Conservation (phyloP, 37 sponge, comb jelly and placozoan genomes). For the Spongia lamella region DNA sequence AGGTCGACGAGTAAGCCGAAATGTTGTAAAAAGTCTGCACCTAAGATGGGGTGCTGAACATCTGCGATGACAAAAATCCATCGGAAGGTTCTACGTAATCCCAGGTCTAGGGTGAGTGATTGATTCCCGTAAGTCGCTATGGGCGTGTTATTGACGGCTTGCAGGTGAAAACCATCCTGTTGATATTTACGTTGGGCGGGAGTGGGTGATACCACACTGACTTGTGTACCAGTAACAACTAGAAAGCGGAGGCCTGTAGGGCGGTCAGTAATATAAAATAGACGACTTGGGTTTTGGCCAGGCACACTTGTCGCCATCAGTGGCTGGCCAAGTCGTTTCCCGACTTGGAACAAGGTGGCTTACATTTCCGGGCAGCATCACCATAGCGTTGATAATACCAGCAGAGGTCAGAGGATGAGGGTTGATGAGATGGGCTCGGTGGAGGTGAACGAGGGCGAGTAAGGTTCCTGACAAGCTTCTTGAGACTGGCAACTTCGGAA, state of each 20-base stretch:
- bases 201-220: constrained; percentile 42
- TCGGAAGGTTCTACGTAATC: constrained; percentile 28
- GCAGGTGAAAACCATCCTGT: constrained; percentile 6
- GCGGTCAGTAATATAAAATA: constrained; percentile 42
- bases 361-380: constrained; percentile 48
- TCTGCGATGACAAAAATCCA: constrained; percentile 59
- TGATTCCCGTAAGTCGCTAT: constrained; percentile 23
- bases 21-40: constrained; percentile 44
- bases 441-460: no score
- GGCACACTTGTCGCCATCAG: constrained; percentile 49
- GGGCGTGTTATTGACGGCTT: constrained; percentile 27
- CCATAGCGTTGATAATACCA: constrained; percentile 58
- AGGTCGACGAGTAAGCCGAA: constrained; percentile 32
- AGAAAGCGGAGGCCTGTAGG: constrained; percentile 21
- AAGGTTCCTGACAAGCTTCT: no score
- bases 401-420: background rate
- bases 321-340: constrained; percentile 64
- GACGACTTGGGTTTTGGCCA: constrained; percentile 67
- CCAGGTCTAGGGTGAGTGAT: constrained; percentile 39
- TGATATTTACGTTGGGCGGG: background rate
- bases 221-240: constrained; percentile 54
- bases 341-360: constrained; percentile 40
- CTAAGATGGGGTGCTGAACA: constrained; percentile 27
- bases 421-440: no score
- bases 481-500: no score